Conservation (phyloP, 2,113 vertebrate genomes). For the Cyphomyrus discorhynchus region DNA sequence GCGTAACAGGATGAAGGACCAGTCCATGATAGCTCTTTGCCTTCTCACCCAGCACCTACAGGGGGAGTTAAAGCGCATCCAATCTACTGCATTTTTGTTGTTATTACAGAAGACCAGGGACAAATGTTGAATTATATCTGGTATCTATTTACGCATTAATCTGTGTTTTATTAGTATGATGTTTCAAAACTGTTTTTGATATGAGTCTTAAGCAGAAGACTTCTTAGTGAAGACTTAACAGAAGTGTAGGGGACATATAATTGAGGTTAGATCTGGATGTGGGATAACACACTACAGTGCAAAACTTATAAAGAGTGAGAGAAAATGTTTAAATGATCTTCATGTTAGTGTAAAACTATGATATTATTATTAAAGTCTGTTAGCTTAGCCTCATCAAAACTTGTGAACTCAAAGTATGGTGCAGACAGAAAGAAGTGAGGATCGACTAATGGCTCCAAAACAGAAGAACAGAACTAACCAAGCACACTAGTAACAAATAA, state of each 20-base stretch:
- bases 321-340: too few species aligned
- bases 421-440: too few species aligned
- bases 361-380: too few species aligned
- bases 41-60: not conserved
- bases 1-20: not conserved
- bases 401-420: too few species aligned
- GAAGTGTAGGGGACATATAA: not conserved
- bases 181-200: not conserved
- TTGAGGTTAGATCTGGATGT: not conserved
- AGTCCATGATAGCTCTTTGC: not conserved
- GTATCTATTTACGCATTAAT: not conserved
- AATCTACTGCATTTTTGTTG: not conserved
- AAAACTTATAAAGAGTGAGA: too few species aligned
- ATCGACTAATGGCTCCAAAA: too few species aligned
- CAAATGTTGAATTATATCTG: not conserved
- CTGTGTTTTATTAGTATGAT: not conserved
- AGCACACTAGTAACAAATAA: too few species aligned
- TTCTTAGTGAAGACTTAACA: not conserved
- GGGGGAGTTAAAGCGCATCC: slow-evolving; percentile 6
- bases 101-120: not conserved
- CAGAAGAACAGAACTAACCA: too few species aligned
- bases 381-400: too few species aligned
- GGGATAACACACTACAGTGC: too few species aligned
- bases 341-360: too few species aligned
- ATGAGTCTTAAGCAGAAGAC: not conserved